Conservation (phyloP, 2,797 vertebrate species). For the Australoheros facetus region DNA sequence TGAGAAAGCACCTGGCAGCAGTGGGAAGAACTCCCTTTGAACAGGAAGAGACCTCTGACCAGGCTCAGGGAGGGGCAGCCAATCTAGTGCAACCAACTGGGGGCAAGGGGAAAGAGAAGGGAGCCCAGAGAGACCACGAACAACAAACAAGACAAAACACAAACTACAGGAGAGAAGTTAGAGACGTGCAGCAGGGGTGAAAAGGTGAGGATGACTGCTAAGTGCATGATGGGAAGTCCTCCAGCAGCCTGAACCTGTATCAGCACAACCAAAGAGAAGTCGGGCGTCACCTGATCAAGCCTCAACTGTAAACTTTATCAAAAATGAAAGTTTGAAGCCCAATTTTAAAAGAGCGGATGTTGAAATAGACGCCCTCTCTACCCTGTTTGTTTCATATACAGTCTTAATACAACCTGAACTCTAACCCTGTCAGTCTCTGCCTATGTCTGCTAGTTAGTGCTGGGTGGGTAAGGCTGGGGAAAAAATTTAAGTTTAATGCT, state of each 20-base stretch:
- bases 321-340: background rate
- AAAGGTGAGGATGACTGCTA: background rate
- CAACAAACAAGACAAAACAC: background rate
- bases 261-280: background rate
- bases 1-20: background rate
- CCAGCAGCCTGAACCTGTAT: background rate
- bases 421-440: too few species aligned
- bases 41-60: background rate
- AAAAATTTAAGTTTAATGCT: background rate
- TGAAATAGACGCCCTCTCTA: background rate
- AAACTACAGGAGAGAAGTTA: background rate
- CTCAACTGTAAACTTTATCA: background rate
- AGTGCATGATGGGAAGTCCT: background rate
- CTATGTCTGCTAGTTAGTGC: background rate
- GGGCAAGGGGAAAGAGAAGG: background rate
- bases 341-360: background rate
- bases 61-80: fast-evolving
- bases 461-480: background rate
- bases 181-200: background rate
- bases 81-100: background rate
- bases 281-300: background rate
- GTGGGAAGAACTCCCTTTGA: background rate
- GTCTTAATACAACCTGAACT: background rate
- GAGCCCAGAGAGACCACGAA: background rate
- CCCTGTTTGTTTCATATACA: fast-evolving